Base-by-base conservation (phyloP, 1,140 invertebrate genomes). In the Zaprionus lachaisei region DNA sequence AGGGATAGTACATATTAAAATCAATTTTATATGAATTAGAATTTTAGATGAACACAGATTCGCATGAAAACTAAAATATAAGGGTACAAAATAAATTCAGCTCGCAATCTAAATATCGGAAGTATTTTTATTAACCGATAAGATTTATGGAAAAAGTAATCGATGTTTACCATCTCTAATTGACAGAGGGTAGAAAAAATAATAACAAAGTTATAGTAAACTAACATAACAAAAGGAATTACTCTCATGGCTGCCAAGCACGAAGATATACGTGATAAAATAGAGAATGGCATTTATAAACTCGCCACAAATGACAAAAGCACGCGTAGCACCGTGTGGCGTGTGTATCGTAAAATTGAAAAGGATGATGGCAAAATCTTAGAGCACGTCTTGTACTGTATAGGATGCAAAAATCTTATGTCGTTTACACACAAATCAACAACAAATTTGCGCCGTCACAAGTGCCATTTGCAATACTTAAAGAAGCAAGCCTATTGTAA, bases 351-450 rank as follows among this genome's bases (percentile, higher is more conserved):
- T 20, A 87, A 78, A 44, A 89, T 87, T 56, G 57, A 78, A 51
- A 87, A 72, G 37, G 83, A 87, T 20, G 83, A 87, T 57, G 83
- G 83, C 12, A 80, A 64, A 55, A 41, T 81, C 28, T 64, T 87
- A 41, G 83, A 89, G 5, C 44, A 83, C 44, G 70, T 83, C 7
- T 72, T 87, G 11, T 89, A 61, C 64, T 87, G 83, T 28, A 79
- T 58, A 11, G 80, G 84, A 12, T 87, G 83, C 28, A 83, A 80
- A 22, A 74, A 72, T n/a, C 38, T 87, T 4, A 80, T 78, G 77
- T 87, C 84, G 22, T 87, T 87, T 22, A 69, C 72, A 7, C 83
- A 87, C 51, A 87, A 83, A 20, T 77, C 80, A 7, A 87, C 84
- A n/a, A 83, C 83, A 34, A 87, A 87, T 54, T 51, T 87, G 15